Evolutionary conservation across 2,797 vertebrate genomes (phyloP).

Genomic region (Phataginus tricuspis): DNA sequence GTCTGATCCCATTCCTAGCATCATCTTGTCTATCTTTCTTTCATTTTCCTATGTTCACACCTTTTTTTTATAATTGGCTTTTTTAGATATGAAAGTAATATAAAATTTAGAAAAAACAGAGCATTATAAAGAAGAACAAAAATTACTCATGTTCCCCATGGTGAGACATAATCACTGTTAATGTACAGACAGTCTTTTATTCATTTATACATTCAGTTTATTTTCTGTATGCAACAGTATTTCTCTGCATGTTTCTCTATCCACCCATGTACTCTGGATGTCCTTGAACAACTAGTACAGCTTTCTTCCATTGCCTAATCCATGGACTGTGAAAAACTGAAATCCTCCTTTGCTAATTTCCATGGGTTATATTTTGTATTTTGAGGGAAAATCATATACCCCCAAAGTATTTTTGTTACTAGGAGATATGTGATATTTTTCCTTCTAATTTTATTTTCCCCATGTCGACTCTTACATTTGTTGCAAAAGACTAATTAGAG

Average conservation of each 20-base stretch:
- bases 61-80: not conserved
- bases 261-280: not conserved
- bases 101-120: constrained; percentile 28
- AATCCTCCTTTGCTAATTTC: not conserved
- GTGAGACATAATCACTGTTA: not conserved
- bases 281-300: not conserved
- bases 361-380: not conserved
- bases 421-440: not conserved
- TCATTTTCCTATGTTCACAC: not conserved
- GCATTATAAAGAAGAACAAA: not conserved
- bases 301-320: not conserved
- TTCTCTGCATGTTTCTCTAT: not conserved
- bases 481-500: not conserved
- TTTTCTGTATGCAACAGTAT: not conserved
- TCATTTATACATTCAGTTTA: not conserved
- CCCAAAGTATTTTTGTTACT: not conserved
- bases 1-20: not conserved
- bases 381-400: not conserved
- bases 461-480: not conserved
- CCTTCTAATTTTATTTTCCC: constrained; percentile 43
- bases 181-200: not conserved
- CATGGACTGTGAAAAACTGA: not conserved
- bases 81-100: not conserved
- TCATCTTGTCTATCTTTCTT: not conserved
- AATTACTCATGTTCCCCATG: not conserved